Conservation (phyloP, 2,888 invertebrate species). For the Colletes collaris region DNA sequence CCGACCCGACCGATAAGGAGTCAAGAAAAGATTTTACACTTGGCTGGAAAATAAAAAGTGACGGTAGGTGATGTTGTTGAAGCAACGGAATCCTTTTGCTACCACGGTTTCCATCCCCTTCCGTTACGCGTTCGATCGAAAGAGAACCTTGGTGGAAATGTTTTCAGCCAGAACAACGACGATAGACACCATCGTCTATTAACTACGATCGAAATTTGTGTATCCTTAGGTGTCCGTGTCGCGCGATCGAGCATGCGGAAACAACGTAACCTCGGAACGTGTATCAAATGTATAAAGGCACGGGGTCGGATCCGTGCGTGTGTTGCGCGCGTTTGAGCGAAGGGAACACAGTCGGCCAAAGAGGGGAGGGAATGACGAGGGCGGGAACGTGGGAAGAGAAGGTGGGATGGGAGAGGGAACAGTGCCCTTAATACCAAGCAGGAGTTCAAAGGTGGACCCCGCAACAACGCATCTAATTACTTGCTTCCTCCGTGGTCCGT, state of each 20-base stretch:
- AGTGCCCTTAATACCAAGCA: constrained; percentile 74
- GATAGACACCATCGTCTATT: no score
- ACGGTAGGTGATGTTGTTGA: constrained; percentile 59
- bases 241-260: constrained; percentile 55
- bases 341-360: constrained; percentile 41
- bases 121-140: constrained; percentile 49
- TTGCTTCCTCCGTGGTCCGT: constrained; percentile 75
- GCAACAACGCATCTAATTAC: constrained; percentile 82
- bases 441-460: constrained; percentile 79
- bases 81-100: constrained; percentile 69
- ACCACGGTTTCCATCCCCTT: constrained; percentile 55
- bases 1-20: constrained; percentile 61
- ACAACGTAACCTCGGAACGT: constrained; percentile 17
- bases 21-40: constrained; percentile 71
- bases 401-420: constrained; percentile 36
- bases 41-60: constrained; percentile 60
- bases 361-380: constrained; percentile 29
- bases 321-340: constrained; percentile 45
- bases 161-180: no score
- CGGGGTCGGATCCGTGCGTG: constrained; percentile 40
- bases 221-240: constrained; percentile 58
- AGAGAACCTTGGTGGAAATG: constrained; percentile 9
- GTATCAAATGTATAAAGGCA: constrained; percentile 39
- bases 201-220: constrained; percentile 55
- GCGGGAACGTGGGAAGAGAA: constrained; percentile 36